These are phyloP conservation scores for Sebastes schlegelii DNA, from an alignment of 2,113 vertebrate species.

Conservation along the genomic window DNA sequence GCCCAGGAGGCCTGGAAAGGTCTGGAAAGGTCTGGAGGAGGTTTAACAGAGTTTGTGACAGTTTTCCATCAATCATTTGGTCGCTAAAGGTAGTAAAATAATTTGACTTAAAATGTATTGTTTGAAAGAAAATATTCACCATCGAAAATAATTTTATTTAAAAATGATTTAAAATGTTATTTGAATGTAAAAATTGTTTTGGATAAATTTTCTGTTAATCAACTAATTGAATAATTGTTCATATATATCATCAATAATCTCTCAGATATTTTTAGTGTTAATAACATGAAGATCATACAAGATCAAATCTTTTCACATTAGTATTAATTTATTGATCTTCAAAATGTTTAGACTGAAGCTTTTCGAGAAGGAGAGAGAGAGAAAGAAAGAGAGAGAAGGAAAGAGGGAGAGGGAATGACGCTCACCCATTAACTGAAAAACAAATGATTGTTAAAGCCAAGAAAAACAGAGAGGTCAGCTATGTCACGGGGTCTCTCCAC, in stretches of 20 bases:
- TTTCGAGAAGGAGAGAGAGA: background rate
- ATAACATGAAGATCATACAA: background rate
- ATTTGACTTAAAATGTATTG: background rate
- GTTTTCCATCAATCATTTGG: background rate
- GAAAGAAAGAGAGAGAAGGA: background rate
- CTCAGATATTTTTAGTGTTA: background rate
- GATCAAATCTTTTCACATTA: background rate
- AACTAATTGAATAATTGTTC: too few relatives aligned
- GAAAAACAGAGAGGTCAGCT: background rate
- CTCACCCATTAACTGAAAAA: constrained; percentile 49
- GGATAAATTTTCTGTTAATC: too few relatives aligned
- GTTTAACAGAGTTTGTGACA: background rate
- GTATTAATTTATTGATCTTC: background rate
- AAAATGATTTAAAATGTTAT: too few relatives aligned
- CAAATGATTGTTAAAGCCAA: constrained; percentile 25
- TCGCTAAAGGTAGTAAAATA: background rate
- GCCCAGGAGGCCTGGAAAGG: background rate
- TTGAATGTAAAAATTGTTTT: too few relatives aligned
- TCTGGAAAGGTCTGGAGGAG: background rate
- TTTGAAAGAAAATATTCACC: too few relatives aligned
- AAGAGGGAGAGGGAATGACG: background rate
- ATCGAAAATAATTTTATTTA: too few relatives aligned
- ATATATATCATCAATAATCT: too few relatives aligned
- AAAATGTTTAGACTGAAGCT: background rate
- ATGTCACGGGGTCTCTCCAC: background rate